Evolutionary conservation across 2,797 vertebrate genomes (phyloP).

Genomic region (Tangara arthus): DNA sequence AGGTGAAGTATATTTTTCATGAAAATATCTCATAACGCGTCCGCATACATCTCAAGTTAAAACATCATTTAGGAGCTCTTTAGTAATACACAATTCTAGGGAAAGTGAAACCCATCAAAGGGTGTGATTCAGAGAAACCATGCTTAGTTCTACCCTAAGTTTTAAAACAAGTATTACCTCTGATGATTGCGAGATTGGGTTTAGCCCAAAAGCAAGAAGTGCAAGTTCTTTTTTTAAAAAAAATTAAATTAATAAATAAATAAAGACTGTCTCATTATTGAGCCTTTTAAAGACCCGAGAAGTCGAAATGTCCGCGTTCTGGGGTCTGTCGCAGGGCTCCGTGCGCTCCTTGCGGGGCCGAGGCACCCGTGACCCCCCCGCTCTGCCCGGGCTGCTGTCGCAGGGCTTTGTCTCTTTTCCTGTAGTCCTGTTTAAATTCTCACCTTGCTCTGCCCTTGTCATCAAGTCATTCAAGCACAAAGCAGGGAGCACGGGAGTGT

Average conservation of each 20-base stretch:
- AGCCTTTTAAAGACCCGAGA: neutral
- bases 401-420: conserved; percentile 83
- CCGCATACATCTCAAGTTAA: neutral
- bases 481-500: conserved; percentile 99
- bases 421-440: conserved; percentile 96
- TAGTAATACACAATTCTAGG: neutral
- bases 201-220: neutral
- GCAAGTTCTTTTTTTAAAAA: no score
- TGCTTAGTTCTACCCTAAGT: neutral
- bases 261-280: neutral
- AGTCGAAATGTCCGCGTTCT: neutral
- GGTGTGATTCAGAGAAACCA: neutral
- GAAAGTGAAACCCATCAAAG: neutral
- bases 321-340: neutral
- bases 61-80: neutral
- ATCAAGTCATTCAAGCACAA: conserved; percentile 99
- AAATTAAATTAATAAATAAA: no score
- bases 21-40: neutral
- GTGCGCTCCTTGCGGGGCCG: neutral
- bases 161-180: neutral
- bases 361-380: conserved; percentile 61
- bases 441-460: conserved; percentile 99
- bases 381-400: conserved; percentile 43
- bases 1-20: neutral
- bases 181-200: rapidly evolving